These are phyloP conservation scores for Platanista minor DNA, from an alignment of 2,113 vertebrate genomes.

Conservation along the genomic window DNA sequence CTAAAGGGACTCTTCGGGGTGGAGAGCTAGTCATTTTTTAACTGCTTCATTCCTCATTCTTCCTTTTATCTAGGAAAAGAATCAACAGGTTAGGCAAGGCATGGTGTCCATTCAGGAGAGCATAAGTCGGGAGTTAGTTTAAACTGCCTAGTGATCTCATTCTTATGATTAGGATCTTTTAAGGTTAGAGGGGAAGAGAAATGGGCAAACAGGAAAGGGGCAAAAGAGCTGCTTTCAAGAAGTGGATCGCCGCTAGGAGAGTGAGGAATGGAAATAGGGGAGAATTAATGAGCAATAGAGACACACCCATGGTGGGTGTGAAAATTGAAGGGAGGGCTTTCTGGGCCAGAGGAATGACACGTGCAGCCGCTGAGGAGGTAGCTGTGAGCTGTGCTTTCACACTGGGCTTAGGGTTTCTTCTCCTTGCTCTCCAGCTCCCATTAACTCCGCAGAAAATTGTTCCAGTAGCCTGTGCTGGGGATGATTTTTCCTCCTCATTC, in stretches of 20 bases:
- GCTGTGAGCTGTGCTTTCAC: not conserved
- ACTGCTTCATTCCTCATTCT: not conserved
- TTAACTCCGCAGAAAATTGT: not conserved
- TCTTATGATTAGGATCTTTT: not conserved
- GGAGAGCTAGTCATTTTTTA: not conserved
- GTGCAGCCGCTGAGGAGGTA: not conserved
- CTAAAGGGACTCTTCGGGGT: not conserved
- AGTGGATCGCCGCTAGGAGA: not conserved
- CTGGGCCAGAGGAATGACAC: not conserved
- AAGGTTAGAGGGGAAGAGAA: not conserved
- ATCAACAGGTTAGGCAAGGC: not conserved
- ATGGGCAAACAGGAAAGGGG: not conserved
- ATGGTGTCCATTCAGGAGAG: not conserved
- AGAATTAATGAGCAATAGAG: not conserved
- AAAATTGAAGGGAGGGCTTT: not conserved
- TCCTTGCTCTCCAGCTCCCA: not conserved
- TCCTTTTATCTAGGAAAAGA: not conserved
- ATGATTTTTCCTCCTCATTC: constrained; percentile 7
- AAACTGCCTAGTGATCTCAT: not conserved
- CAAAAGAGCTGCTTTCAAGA: not conserved
- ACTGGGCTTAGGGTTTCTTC: not conserved
- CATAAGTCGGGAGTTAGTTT: too few relatives aligned
- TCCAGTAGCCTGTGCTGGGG: not conserved
- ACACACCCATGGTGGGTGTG: not conserved
- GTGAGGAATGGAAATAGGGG: not conserved